Evolutionary conservation across 2,797 vertebrate genomes (phyloP).

Genomic region (Poeciliopsis gracilis): DNA sequence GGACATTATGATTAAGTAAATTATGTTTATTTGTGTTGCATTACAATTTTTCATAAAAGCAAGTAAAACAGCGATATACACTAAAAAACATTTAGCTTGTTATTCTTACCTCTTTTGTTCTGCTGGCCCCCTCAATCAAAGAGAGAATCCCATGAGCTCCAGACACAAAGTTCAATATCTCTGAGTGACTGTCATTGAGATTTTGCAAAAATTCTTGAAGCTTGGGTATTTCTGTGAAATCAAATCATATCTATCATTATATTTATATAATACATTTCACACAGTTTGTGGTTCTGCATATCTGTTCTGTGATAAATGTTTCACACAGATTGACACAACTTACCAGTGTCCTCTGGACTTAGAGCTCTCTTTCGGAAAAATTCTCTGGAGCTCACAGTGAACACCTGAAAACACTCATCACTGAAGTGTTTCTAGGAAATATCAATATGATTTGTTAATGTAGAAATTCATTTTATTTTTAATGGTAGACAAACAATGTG

Average conservation of each 20-base stretch:
- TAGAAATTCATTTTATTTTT: not conserved
- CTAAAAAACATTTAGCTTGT: not conserved
- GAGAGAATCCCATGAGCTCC: conserved; percentile 58
- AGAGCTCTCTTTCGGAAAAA: not conserved
- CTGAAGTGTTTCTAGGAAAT: conserved; percentile 56
- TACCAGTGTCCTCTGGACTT: conserved; percentile 31
- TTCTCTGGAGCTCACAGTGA: conserved; percentile 55
- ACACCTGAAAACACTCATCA: conserved; percentile 38
- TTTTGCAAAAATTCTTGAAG: conserved; percentile 35
- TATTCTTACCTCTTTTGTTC: conserved; percentile 18
- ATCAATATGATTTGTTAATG: not conserved
- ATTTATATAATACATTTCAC: not conserved
- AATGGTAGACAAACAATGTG: not conserved
- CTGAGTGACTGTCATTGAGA: conserved; percentile 45
- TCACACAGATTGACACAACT: not conserved
- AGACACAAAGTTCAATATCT: conserved; percentile 46
- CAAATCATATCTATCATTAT: not conserved
- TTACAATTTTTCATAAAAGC: not conserved
- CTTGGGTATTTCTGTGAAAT: conserved; percentile 52
- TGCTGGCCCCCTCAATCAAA: conserved; percentile 46
- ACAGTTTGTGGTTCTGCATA: not conserved
- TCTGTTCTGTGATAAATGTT: not conserved
- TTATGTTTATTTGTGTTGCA: not conserved
- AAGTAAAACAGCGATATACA: not conserved
- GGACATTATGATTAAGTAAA: not conserved